These are phyloP conservation scores for Oscheius onirici DNA, from an alignment of 2,888 invertebrate genomes.

Conservation along the genomic window DNA sequence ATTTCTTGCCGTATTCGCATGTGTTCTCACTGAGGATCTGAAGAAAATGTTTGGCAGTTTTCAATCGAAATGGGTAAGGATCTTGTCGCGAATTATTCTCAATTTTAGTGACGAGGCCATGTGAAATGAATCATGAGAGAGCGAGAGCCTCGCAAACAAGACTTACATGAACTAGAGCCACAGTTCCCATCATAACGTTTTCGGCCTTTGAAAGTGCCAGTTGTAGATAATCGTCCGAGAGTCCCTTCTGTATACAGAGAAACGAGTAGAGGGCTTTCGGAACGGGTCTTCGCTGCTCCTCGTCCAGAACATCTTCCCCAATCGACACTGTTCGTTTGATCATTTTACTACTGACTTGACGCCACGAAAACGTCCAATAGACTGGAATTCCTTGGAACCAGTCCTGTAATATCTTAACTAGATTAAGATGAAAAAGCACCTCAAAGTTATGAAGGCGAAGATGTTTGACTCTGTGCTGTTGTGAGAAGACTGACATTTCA, in stretches of 20 bases:
- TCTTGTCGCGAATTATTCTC: no score
- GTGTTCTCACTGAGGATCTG: conserved; percentile 52
- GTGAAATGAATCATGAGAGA: no score
- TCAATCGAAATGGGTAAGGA: no score
- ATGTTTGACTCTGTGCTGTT: conserved; percentile 23
- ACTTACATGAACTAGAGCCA: conserved; percentile 45
- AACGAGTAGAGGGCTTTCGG: conserved; percentile 51
- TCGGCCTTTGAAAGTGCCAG: conserved; percentile 37
- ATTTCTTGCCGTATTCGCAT: conserved; percentile 40
- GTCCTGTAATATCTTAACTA: conserved; percentile 1
- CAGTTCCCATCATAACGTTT: conserved; percentile 40
- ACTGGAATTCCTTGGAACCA: conserved; percentile 45
- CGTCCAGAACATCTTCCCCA: conserved; percentile 43
- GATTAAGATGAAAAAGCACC: not conserved
- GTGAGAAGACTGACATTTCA: conserved; percentile 18
- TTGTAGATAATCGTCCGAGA: conserved; percentile 40
- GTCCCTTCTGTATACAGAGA: conserved; percentile 52
- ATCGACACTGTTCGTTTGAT: conserved; percentile 41
- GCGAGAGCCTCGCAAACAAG: no score
- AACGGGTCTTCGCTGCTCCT: conserved; percentile 37
- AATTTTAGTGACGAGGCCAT: no score
- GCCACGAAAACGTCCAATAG: conserved; percentile 53
- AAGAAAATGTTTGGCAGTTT: no score
- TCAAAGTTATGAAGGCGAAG: conserved; percentile 38
- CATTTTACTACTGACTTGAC: conserved; percentile 45